phyloP scores from a whole-genome alignment of 2,113 vertebrate species.

The Tympanuchus pallidicinctus region DNA sequence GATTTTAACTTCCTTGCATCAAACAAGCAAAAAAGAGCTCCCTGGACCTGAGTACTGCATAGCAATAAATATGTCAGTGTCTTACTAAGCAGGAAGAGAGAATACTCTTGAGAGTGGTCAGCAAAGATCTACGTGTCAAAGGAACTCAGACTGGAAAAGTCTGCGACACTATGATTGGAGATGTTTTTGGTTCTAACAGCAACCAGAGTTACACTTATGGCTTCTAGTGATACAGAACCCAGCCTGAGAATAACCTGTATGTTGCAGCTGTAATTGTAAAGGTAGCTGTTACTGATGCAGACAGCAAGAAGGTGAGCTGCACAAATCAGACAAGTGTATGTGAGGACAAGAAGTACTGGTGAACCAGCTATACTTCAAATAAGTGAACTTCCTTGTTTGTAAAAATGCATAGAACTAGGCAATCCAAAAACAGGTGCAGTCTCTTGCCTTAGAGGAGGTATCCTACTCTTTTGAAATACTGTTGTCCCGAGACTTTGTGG shows the following conservation, averaged over 20 bases:
- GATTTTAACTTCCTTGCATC: background rate
- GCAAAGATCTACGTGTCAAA: background rate
- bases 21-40: background rate
- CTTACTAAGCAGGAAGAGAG: background rate
- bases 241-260: background rate
- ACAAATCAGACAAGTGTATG: background rate
- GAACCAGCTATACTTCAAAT: background rate
- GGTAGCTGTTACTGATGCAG: background rate
- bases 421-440: background rate
- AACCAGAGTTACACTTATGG: fast-evolving
- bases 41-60: background rate
- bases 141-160: background rate
- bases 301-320: background rate
- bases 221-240: background rate
- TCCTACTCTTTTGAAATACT: background rate
- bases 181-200: background rate
- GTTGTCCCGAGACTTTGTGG: background rate
- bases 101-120: background rate
- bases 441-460: background rate
- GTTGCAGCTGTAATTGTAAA: background rate
- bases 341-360: background rate
- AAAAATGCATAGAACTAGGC: background rate
- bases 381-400: background rate
- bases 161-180: fast-evolving
- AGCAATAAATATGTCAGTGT: background rate